Base-by-base conservation (phyloP, 2,888 invertebrate genomes). In the Sarcophaga carnaria region DNA sequence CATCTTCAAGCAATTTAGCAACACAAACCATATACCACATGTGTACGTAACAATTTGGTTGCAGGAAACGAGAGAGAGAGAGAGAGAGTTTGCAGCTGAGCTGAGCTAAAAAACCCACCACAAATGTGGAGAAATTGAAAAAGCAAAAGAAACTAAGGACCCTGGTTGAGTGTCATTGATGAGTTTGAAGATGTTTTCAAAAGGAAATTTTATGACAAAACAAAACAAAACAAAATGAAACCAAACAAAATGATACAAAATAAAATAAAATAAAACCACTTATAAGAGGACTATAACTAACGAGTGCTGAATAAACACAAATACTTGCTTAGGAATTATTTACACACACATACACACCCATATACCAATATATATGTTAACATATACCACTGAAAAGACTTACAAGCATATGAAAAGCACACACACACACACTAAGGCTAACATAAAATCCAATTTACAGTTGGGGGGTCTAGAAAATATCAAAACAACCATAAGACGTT, bases 141-240 rank as follows among this genome's bases (percentile, higher is more conserved):
- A 49, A 54, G 20, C 20, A 76, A 59, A 59, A 4, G 54, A 70
- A 64, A 67, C 66, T 47, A 47, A 76, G 22, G 72, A 74, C 12
- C 1, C 37, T 70, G 45, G 72, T 59, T 45, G 47, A 77, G 54
- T 67, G 25, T n/a, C 45, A 79, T 79, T 79, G 69, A 25, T 79
- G 62, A 79, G 27, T 67, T 75, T 77, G 12, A 54, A 83, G 77
- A 72, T 78, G 49, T 83, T 82, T 74, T 54, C n/a, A 12, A 71
- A 74, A 79, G 69, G 74, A 76, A 79, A 79, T 75, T 74, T 71
- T 81, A 66, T 69, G 72, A 66, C 60, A 47, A 76, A 49, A 76
- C 67, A 66, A 81, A 69, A 14, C 14, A 54, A 54, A 75, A 77
- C 45, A 85, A 75, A 37, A 27, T 27, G 27, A 27, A 5, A 25